phyloP scores from a whole-genome alignment of 2,797 vertebrate genomes.

The Micropoecilia bifurca region DNA sequence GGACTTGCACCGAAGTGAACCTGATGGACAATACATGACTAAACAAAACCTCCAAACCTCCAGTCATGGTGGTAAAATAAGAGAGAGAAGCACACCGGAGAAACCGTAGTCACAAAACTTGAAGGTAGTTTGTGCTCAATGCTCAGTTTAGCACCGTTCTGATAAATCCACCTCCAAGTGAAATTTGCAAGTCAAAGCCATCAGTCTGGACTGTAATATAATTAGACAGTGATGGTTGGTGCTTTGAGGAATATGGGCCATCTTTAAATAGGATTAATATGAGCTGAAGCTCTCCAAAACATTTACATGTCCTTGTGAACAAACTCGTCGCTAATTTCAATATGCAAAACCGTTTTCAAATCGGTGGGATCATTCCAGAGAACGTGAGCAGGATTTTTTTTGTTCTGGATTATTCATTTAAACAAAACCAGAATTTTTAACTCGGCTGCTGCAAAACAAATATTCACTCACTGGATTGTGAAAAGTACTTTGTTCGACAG shows the following conservation, averaged over 20 bases:
- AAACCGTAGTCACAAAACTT: neutral
- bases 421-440: neutral
- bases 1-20: neutral
- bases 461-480: neutral
- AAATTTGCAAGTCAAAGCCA: constrained; percentile 48
- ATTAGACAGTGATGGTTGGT: constrained; percentile 50
- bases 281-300: constrained; percentile 12
- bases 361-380: constrained; percentile 13
- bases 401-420: neutral
- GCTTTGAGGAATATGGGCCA: constrained; percentile 51
- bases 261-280: constrained; percentile 65
- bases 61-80: constrained; percentile 10
- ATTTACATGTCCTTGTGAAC: constrained; percentile 4
- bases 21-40: constrained; percentile 9
- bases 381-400: neutral
- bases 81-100: constrained; percentile 1
- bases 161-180: constrained; percentile 36
- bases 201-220: constrained; percentile 55
- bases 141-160: constrained; percentile 19
- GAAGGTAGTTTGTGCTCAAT: constrained; percentile 11
- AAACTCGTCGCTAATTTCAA: constrained; percentile 22
- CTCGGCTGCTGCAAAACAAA: neutral
- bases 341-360: constrained; percentile 11
- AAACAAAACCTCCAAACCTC: neutral
- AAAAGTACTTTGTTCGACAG: neutral